Evolutionary conservation across 2,113 vertebrate species (phyloP), one percentile per base, ranked within the genome.

Genomic region (Narcine bancroftii): DNA sequence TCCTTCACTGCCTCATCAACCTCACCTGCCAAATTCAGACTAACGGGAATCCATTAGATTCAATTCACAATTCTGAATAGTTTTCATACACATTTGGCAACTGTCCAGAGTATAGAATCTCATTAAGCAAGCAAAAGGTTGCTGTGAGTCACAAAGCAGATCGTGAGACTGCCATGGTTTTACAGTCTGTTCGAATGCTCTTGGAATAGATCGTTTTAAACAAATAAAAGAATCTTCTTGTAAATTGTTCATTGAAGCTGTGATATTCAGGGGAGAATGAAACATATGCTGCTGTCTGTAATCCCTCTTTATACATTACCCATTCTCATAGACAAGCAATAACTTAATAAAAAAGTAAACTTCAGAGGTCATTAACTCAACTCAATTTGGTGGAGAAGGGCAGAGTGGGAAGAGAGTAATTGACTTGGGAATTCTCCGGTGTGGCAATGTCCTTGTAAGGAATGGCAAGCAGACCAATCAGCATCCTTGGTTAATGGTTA

Each of bases 331-430:
- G 60, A n/a, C 60, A 89, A 89, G 85, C 36, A 89, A 7, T 24
- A 65, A 42, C 60, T 89, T 89, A 66, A 89, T 65, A 89, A 65
- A 89, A 89, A 66, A 56, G 85, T 39, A 89, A 89, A 65, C 60
- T 66, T 89, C 60, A 89, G 56, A 66, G 39, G 60, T 65, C 56
- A 42, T 65, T 36, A 60, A 11, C 2, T 87, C 33, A 65, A 39
- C 60, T 91, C 63, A 66, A 36, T 7, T 69, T 91, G 89, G 89
- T 26, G 89, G 76, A 36, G 85, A 60, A 60, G 56, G 56, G 56
- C 56, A 60, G 56, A 60, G 5, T 60, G 56, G 56, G 56, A 60
- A 60, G 60, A 65, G 42, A 47, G 56, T 42, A 91, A 69, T 91
- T 91, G 66, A 69, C 42, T 69, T 91, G 89, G 89, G 63, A 91